Base-by-base conservation (phyloP, 1,140 invertebrate species). In the Polypedilum vanderplanki region DNA sequence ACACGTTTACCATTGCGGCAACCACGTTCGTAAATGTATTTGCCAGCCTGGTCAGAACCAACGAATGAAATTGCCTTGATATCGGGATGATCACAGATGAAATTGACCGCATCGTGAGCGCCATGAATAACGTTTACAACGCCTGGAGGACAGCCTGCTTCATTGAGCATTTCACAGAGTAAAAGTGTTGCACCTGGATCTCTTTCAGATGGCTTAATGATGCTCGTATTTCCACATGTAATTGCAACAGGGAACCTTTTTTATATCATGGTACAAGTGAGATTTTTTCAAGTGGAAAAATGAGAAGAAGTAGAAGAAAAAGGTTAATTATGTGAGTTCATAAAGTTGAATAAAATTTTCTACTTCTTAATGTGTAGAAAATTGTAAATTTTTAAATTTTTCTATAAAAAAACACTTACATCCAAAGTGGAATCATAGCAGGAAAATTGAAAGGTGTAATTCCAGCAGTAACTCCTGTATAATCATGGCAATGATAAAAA, bases 401-500 rank as follows among this genome's bases (percentile, higher is more conserved):
- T 41, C 40, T 4, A 46, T 46, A 1, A 8, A 46, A 1, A 1
- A 46, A 57, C 4, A 57, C 46, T 57, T 15, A 57, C 91, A 97
- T 98, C 98, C 98, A 99, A 1, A 99, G 86, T 0, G 98, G 98
- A 80, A 99, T 98, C 98, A 99, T 99, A 46, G 98, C 97, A 0
- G 98, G 98, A 83, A 99, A 99, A 84, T 97, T 97, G 81, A 96
- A 96, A 0, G 94, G 94, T 41, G 93, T 93, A 79, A 98, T 95
- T 57, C 95, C 95, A 79, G 83, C 83, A 76, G 81, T 82, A 7
- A 83, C 81, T 8, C 81, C 81, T 15, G 46, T 57, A 57, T 9
- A 46, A 46, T 46, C 5, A 5, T 3, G 24, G 5, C 1, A 33
- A 5, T 33, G 5, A 33, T n/a, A 33, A 5, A 33, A 46, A 9